Base-by-base conservation (phyloP, 2,888 invertebrate species). In the Cantharis flavilabris region DNA sequence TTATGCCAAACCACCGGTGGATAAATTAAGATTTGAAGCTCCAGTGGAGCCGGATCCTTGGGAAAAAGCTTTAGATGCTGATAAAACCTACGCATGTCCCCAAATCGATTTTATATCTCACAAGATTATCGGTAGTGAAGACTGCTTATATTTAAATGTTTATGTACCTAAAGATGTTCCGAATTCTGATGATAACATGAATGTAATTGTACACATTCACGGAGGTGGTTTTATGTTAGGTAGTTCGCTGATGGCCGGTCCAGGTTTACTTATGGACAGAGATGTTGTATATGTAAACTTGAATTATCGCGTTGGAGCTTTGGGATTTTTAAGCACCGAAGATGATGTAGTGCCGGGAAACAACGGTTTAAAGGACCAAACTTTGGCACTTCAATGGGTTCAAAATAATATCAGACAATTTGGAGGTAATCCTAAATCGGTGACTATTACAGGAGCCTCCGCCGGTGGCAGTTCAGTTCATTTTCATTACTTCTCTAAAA, bases 111-210 rank as follows among this genome's bases (percentile, higher is more conserved):
- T 14, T 13, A 0, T 14, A 3, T 1, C 11, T n/a, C 14, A 20
- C 85, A 75, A 85, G 18, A 76, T 88, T 88, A 11, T 85, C 87
- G 94, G 93, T 13, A 88, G 88, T 79, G 94, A 94, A 86, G 92
- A 94, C 86, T 94, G 94, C 79, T 87, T 94, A 0, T 93, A 90
- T 81, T 79, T 93, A 2, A 93, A 92, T 85, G 90, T 94, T 0
- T 90, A 91, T 82, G 91, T 92, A 0, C 93, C 94, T 0, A 26
- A 85, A 86, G 13, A 87, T 86, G 86, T 87, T 28, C 86, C 88
- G 73, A 86, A 82, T 5, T 84, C 87, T 0, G 87, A 89, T n/a
- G 84, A 83, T 71, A 83, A 86, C 26, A 80, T 88, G 64, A 88
- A 89, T 28, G 90, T 90, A 0, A 83, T 90, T 30, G 86, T 90